Percentiles rank a stretch among this genome's conserved stretches.
Evolutionary conservation across 2,888 invertebrate genomes (phyloP).

Genomic region (Cephus rjabovi): DNA sequence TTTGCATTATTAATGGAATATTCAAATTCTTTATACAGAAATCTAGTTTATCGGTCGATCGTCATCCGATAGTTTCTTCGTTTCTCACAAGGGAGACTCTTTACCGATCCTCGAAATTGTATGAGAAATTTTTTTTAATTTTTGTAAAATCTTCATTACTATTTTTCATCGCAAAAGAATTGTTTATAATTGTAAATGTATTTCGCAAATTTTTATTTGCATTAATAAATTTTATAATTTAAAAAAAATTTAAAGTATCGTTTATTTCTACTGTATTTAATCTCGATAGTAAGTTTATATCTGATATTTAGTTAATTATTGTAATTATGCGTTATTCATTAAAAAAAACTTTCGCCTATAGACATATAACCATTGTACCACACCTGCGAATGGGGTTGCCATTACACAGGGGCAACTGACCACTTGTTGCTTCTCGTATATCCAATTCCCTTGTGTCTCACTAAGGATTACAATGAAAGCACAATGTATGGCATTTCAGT

Average conservation of each 20-base stretch:
- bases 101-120: background rate
- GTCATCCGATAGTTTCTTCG: conserved; percentile 41
- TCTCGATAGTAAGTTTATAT: background rate
- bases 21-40: conserved; percentile 11
- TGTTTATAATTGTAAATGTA: background rate
- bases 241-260: background rate
- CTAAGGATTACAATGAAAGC: background rate
- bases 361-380: background rate
- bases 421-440: background rate
- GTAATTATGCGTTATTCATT: background rate
- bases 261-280: background rate
- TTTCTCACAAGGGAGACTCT: conserved; percentile 53
- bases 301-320: background rate
- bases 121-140: background rate
- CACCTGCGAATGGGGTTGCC: background rate
- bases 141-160: background rate
- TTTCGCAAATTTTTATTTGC: background rate
- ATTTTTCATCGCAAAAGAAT: background rate
- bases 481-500: background rate
- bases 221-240: background rate
- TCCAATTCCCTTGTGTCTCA: background rate
- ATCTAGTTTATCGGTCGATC: conserved; percentile 41
- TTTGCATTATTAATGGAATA: background rate
- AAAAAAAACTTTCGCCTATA: background rate
- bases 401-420: background rate